These are phyloP conservation scores for Charadrius vociferus DNA, from an alignment of 2,113 vertebrate species.

Conservation along the genomic window DNA sequence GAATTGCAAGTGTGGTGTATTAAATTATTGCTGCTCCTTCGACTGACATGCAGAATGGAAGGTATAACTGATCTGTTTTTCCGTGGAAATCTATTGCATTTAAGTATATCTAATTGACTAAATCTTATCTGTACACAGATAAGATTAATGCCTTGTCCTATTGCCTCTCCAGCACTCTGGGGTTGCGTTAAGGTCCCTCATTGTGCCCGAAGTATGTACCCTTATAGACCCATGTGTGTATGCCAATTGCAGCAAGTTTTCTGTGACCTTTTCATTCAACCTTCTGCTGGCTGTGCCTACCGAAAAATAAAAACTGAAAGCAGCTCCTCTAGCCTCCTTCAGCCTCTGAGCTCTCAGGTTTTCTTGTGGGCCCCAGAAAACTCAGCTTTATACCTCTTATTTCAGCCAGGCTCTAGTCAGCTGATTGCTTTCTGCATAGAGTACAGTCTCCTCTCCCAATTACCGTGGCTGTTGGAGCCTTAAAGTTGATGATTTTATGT, in stretches of 20 bases:
- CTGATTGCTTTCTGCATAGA: not conserved
- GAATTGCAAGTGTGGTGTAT: not conserved
- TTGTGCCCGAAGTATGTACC: fast-evolving
- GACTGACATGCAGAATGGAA: not conserved
- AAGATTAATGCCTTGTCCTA: not conserved
- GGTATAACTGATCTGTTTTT: not conserved
- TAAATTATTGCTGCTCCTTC: not conserved
- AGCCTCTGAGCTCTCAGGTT: not conserved
- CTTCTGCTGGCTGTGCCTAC: not conserved
- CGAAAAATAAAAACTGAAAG: not conserved
- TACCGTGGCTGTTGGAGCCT: not conserved
- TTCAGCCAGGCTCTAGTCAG: not conserved
- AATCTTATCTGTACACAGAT: not conserved
- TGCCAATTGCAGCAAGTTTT: not conserved
- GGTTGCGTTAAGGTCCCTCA: not conserved
- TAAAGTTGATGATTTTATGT: slow-evolving; percentile 41
- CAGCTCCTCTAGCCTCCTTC: not conserved
- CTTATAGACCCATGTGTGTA: fast-evolving
- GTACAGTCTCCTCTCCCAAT: slow-evolving; percentile 1
- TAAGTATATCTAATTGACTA: not conserved
- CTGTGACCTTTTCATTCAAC: not conserved
- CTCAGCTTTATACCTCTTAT: not conserved
- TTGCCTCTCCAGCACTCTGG: not conserved
- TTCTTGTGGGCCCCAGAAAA: not conserved
- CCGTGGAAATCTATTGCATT: not conserved